Evolutionary conservation across 2,888 invertebrate genomes (phyloP), one percentile per base, ranked within the genome.

Genomic region (Orthosia cruda): DNA sequence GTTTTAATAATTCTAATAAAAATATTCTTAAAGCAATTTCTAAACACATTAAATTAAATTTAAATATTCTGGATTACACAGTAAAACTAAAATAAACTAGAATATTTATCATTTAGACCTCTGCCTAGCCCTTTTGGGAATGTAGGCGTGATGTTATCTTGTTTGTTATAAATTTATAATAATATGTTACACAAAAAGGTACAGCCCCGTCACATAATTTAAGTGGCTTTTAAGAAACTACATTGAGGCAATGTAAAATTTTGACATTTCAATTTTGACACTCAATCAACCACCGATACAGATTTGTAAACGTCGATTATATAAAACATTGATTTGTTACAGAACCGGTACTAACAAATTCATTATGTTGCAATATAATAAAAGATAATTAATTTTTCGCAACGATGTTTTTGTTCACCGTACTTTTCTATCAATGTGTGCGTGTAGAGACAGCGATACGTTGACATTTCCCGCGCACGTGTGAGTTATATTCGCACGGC

Each of bases 401-500:
- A 87, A 85, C 15, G 62, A 65, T 68, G 87, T 84, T 84, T 91
- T 72, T 91, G 88, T 86, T 52, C 57, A 89, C 93, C 63, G 75
- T 94, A 92, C 88, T 52, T 5, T 78, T 68, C 74, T 76, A 65
- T 45, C 45, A 45, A 66, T 72, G 90, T 91, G 89, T 88, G 88
- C 32, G 89, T 83, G 78, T 73, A 70, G 66, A 72, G 74, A 78
- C 80, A 71, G 66, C 78, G 71, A 81, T 78, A 84, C 81, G 88
- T 90, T 91, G 91, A 90, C 90, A 91, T 85, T 87, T 74, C 45
- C 76, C 74, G 79, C 73, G 81, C 76, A 68, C 79, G 87, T 83
- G 85, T 86, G 87, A 69, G 83, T 84, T 73, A 81, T 80, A 87
- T 87, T 87, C 85, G 81, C 83, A 84, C 81, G 82, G 75, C 40